Evolutionary conservation across 2,113 vertebrate species (phyloP).

Genomic region (Otus sunia): DNA sequence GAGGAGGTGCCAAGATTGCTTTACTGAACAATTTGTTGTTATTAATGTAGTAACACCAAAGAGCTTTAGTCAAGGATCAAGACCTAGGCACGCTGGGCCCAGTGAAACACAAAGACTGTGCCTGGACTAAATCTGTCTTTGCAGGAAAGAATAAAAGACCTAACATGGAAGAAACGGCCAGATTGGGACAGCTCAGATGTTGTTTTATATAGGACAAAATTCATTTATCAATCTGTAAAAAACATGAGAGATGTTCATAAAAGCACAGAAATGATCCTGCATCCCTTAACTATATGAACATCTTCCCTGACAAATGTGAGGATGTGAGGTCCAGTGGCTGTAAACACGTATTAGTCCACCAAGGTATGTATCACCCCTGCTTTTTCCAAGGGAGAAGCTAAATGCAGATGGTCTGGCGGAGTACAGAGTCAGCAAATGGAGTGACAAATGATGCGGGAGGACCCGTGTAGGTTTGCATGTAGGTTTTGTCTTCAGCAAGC

Average conservation of each 20-base stretch:
- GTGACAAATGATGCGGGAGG: rapidly evolving
- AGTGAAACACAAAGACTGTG: not conserved
- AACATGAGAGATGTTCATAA: not conserved
- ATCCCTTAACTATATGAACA: not conserved
- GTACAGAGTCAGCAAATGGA: not conserved
- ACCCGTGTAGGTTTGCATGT: not conserved
- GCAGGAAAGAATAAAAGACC: not conserved
- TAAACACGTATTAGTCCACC: rapidly evolving
- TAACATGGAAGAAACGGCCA: not conserved
- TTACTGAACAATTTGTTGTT: not conserved
- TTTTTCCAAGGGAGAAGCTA: not conserved
- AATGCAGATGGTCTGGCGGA: not conserved
- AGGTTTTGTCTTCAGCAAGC: not conserved
- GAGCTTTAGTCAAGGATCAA: not conserved
- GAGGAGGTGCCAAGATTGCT: not conserved
- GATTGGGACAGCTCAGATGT: not conserved
- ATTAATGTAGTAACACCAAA: not conserved
- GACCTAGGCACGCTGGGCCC: not conserved
- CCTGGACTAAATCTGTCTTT: not conserved
- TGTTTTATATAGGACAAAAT: not conserved
- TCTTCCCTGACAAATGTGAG: not conserved
- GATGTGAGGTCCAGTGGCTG: not conserved
- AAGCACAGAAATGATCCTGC: not conserved
- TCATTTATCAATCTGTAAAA: not conserved
- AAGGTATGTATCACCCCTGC: not conserved